Evolutionary conservation across 2,888 invertebrate species (phyloP).

Genomic region (Pyrrhia umbra): DNA sequence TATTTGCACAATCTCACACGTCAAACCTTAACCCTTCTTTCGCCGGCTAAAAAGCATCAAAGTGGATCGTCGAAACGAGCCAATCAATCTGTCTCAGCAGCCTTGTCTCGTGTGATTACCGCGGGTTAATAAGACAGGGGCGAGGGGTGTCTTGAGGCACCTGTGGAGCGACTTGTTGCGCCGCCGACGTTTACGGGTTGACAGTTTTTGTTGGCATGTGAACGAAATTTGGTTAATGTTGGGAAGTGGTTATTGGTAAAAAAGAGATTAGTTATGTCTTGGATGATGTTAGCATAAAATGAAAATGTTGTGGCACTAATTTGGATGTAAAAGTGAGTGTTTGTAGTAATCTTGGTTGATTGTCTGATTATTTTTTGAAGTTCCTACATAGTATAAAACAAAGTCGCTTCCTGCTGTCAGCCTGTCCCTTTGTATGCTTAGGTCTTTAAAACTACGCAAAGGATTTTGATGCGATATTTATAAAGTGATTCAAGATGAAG

Average conservation of each 20-base stretch:
- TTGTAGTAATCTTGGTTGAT: too few species aligned
- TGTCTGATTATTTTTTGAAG: too few species aligned
- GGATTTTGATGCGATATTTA: too few species aligned
- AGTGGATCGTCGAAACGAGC: slow-evolving; percentile 43
- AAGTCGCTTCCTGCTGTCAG: too few species aligned
- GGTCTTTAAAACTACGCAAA: too few species aligned
- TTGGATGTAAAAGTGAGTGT: too few species aligned
- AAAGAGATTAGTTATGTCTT: not conserved
- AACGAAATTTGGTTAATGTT: not conserved
- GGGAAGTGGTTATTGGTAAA: not conserved
- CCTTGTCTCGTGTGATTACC: slow-evolving; percentile 80
- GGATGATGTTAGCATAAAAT: too few species aligned
- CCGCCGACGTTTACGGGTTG: slow-evolving; percentile 20
- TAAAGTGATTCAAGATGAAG: too few species aligned
- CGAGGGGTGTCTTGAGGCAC: slow-evolving; percentile 61
- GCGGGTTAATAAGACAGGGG: slow-evolving; percentile 68
- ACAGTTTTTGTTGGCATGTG: slow-evolving; percentile 28
- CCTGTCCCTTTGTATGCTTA: too few species aligned
- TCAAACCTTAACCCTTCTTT: slow-evolving; percentile 32
- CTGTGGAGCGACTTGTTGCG: slow-evolving; percentile 74
- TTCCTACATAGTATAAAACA: too few species aligned
- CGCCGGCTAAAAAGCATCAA: slow-evolving; percentile 30
- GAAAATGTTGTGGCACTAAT: too few species aligned
- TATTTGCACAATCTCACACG: not conserved
- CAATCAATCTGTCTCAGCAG: slow-evolving; percentile 75